Evolutionary conservation across 2,888 invertebrate species (phyloP), one percentile per base, ranked within the genome.

Genomic region (Salpingus planirostris): DNA sequence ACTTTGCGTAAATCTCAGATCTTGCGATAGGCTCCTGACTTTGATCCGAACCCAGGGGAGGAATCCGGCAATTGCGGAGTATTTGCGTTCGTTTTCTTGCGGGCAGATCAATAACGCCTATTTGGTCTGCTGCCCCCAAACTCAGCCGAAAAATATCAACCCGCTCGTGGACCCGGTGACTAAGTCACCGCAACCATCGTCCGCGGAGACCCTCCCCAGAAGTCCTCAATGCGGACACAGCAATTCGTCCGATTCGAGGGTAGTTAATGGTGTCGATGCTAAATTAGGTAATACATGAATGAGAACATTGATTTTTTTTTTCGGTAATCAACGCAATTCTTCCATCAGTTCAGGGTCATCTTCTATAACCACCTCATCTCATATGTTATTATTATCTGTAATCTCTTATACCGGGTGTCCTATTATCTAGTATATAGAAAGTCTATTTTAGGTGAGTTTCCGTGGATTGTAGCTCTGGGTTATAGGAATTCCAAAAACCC

Each of bases 401-500:
- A n/a, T n/a, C n/a, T n/a, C n/a, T n/a, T n/a, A n/a, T n/a, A n/a
- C n/a, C n/a, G n/a, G n/a, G n/a, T n/a, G n/a, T n/a, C n/a, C n/a
- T n/a, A n/a, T n/a, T n/a, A n/a, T n/a, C n/a, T n/a, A n/a, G n/a
- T n/a, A n/a, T n/a, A n/a, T n/a, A n/a, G n/a, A n/a, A n/a, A n/a
- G n/a, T n/a, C n/a, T n/a, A n/a, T 39, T 42, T 22, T 33, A 80
- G 85, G 80, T 11, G 76, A 79, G 29, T 87, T 84, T 75, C 88
- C 88, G 1, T 89, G 87, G 86, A 73, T 85, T 46, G 77, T 76
- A 0, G 71, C 79, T 2, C 63, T 88, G 21, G 88, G 86, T 0
- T 88, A 83, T 55, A 69, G 65, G 40, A 65, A 66, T 22, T 25
- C 37, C 2, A 62, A 58, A 33, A 62, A 65, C 48, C 62, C 64